These are phyloP conservation scores for Sthenelais limicola DNA, from an alignment of 2,888 invertebrate species.

Conservation along the genomic window DNA sequence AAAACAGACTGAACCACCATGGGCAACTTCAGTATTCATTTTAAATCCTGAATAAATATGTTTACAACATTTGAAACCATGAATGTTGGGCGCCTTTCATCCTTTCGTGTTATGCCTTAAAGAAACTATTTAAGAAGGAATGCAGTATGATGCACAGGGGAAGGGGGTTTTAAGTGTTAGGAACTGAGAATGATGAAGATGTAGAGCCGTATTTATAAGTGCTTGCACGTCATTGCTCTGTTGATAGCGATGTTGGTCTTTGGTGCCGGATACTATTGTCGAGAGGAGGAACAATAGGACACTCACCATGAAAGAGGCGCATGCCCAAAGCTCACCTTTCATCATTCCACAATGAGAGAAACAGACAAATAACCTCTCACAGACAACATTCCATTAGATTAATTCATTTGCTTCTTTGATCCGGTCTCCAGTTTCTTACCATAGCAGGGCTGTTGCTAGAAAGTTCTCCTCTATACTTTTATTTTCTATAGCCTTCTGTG, in stretches of 20 bases:
- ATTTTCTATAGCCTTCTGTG: constrained; percentile 2
- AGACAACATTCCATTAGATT: constrained; percentile 32
- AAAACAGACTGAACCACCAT: too few relatives aligned
- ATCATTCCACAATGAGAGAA: constrained; percentile 11
- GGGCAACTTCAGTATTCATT: too few relatives aligned
- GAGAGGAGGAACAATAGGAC: constrained; percentile 3
- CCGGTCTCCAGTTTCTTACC: constrained; percentile 19
- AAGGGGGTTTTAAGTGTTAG: neutral
- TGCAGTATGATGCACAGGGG: neutral
- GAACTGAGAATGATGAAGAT: too few relatives aligned
- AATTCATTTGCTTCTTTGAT: constrained; percentile 28
- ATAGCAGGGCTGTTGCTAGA: neutral
- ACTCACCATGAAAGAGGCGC: constrained; percentile 22
- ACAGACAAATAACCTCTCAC: constrained; percentile 23
- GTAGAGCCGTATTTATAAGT: too few relatives aligned
- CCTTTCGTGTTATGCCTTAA: too few relatives aligned
- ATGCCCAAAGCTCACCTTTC: constrained; percentile 27
- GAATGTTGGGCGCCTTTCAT: too few relatives aligned
- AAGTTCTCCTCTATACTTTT: neutral
- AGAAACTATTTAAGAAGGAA: too few relatives aligned
- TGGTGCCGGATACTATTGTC: constrained; percentile 11
- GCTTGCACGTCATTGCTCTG: too few relatives aligned
- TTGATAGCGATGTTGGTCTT: constrained; percentile 22
- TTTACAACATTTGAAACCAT: too few relatives aligned
- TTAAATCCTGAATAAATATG: too few relatives aligned